Evolutionary conservation across 2,113 vertebrate genomes (phyloP), one percentile per base, ranked within the genome.

Genomic region (Hippopotamus amphibius): DNA sequence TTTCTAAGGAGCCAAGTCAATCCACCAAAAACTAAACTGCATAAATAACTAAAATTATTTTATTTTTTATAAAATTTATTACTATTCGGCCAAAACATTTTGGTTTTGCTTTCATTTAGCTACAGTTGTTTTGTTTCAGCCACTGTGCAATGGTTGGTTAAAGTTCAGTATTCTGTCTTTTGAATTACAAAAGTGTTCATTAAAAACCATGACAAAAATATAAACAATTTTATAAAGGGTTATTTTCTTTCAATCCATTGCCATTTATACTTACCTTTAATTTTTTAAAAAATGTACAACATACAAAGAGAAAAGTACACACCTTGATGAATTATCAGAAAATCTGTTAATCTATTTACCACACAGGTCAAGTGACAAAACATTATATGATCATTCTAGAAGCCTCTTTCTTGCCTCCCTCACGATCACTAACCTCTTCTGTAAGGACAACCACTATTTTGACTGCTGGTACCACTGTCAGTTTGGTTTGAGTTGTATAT

Each of bases 271-370:
- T 95, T 84, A 77, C 15, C 43, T 80, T 80, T 74, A 63, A 37
- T 55, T 69, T 92, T 41, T 50, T 43, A 2, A 1, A 28, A 79
- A 22, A 80, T 71, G 41, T 77, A 69, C 41, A 53, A 79, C 43
- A 74, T 65, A 76, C 26, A 74, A 33, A 84, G 68, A 88, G 16
- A 68, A 86, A 86, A 79, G 48, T 96, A 41, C 6, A 71, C 13
- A 92, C 11, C 43, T 95, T 87, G 72, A 88, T 69, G 68, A 89
- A 77, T 92, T 96, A 86, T 55, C 66, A 97, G 55, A 92, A 88
- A 93, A 85, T 92, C 12, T 53, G 59, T 61, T 88, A 57, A 76
- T 71, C n/a, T 71, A 57, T 65, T 4, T 76, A 89, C 1, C 28
- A 43, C 30, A 66, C 2, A 26, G 17, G 7, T 71, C n/a, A 86